Conservation (phyloP, 1,140 invertebrate species). For the Elymnias hypermnestra region DNA sequence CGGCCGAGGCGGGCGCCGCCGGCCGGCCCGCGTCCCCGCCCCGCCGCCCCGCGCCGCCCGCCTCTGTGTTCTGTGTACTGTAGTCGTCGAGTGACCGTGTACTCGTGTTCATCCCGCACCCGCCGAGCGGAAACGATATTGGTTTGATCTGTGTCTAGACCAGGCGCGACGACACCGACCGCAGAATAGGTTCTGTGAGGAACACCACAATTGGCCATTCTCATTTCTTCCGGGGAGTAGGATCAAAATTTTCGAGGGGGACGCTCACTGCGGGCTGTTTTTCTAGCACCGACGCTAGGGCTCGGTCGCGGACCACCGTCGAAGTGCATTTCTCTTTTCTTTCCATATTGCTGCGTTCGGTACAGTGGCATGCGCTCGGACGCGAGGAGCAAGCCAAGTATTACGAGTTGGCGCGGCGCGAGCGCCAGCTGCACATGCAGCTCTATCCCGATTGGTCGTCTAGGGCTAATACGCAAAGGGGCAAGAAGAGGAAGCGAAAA, state of each 20-base stretch:
- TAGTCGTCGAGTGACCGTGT: conserved; percentile 71
- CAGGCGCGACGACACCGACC: conserved; percentile 59
- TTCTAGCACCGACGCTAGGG: conserved; percentile 75
- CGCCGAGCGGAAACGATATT: conserved; percentile 65
- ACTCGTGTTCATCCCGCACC: conserved; percentile 47
- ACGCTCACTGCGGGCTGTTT: conserved; percentile 72
- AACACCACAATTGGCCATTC: conserved; percentile 72
- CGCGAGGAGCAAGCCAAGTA: conserved; percentile 99
- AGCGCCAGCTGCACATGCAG: conserved; percentile 98
- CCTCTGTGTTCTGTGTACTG: conserved; percentile 67
- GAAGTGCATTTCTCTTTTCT: conserved; percentile 75
- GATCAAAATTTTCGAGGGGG: conserved; percentile 61
- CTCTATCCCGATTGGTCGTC: conserved; percentile 99
- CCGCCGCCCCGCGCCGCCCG: conserved; percentile 40
- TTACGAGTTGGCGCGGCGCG: conserved; percentile 98
- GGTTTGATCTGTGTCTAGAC: conserved; percentile 71
- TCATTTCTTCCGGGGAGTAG: conserved; percentile 53
- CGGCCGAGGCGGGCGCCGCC: conserved; percentile 38
- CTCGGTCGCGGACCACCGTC: conserved; percentile 54
- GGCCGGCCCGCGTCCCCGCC: conserved; percentile 8
- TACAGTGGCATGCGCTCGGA: conserved; percentile 98
- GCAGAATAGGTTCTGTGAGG: conserved; percentile 75
- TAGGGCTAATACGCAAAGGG: conserved; percentile 97
- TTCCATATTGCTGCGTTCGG: conserved; percentile 71
- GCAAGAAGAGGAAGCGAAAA: conserved; percentile 99